phyloP scores from a whole-genome alignment of 2,797 vertebrate genomes.

The Ptychadena robeensis region DNA sequence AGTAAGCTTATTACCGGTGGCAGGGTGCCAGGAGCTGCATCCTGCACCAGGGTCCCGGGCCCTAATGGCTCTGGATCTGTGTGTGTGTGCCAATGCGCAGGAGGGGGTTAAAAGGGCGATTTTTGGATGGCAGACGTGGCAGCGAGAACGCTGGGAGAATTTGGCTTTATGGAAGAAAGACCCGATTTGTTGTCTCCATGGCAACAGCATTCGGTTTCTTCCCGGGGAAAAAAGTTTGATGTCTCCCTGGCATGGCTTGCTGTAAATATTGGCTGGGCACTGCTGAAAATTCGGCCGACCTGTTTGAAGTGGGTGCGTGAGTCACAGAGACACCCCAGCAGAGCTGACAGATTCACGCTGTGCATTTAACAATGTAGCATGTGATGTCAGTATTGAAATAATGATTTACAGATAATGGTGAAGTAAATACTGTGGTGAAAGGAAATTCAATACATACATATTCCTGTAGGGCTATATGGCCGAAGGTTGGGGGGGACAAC shows the following conservation, averaged over 20 bases:
- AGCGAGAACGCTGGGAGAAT: not conserved
- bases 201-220: constrained; percentile 23
- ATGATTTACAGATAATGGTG: too few species aligned
- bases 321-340: not conserved
- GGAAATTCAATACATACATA: too few species aligned
- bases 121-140: not conserved
- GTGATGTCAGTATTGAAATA: not conserved
- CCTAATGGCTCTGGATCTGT: not conserved
- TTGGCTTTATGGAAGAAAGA: constrained; percentile 31
- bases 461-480: too few species aligned
- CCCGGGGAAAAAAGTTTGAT: constrained; percentile 14
- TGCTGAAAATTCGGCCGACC: constrained; percentile 31
- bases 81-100: not conserved
- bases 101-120: constrained; percentile 8
- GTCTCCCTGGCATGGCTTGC: constrained; percentile 29
- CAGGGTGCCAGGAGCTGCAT: not conserved
- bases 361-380: not conserved
- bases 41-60: not conserved
- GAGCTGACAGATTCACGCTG: not conserved
- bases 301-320: not conserved
- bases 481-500: too few species aligned
- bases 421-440: too few species aligned
- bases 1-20: constrained; percentile 4
- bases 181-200: constrained; percentile 41
- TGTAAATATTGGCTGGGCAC: constrained; percentile 23